phyloP scores from a whole-genome alignment of 2,888 invertebrate species.

The Drosophila mimica region DNA sequence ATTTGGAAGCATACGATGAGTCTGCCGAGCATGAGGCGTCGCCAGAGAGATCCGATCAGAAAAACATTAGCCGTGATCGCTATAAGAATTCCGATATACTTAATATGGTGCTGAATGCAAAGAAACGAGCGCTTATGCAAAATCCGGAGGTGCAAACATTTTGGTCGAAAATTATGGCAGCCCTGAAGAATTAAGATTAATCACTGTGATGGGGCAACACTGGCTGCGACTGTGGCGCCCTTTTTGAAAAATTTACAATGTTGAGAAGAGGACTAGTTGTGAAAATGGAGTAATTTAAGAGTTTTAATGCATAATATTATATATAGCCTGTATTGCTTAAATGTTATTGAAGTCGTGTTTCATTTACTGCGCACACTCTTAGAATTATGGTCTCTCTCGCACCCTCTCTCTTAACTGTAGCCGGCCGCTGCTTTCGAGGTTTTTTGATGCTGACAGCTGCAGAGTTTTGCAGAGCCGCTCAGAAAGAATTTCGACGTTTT shows the following conservation, averaged over 20 bases:
- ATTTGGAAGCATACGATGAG: conserved; percentile 59
- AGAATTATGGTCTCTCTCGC: conserved; percentile 12
- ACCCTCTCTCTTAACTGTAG: conserved; percentile 4
- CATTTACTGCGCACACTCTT: conserved; percentile 55
- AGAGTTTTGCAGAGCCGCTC: conserved; percentile 49
- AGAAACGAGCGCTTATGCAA: conserved; percentile 81
- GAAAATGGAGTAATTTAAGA: neutral
- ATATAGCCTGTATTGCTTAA: neutral
- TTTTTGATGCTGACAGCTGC: conserved; percentile 44
- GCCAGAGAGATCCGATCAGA: conserved; percentile 53
- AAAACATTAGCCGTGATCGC: conserved; percentile 69
- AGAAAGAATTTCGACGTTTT: conserved; percentile 65
- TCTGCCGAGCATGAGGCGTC: conserved; percentile 50
- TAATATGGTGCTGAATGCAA: conserved; percentile 79
- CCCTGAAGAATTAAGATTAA: conserved; percentile 64
- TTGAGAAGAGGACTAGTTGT: neutral
- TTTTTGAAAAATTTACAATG: neutral
- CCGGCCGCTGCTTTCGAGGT: conserved; percentile 55
- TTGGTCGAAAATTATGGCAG: conserved; percentile 76
- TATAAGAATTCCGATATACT: conserved; percentile 82
- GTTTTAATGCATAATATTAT: neutral
- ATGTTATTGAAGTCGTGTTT: neutral
- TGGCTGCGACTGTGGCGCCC: neutral
- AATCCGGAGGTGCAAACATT: conserved; percentile 82
- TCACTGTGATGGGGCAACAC: conserved; percentile 10